Evolutionary conservation across 1,140 invertebrate genomes (phyloP), one percentile per base, ranked within the genome.

Genomic region (Heliconius hewitsoni): DNA sequence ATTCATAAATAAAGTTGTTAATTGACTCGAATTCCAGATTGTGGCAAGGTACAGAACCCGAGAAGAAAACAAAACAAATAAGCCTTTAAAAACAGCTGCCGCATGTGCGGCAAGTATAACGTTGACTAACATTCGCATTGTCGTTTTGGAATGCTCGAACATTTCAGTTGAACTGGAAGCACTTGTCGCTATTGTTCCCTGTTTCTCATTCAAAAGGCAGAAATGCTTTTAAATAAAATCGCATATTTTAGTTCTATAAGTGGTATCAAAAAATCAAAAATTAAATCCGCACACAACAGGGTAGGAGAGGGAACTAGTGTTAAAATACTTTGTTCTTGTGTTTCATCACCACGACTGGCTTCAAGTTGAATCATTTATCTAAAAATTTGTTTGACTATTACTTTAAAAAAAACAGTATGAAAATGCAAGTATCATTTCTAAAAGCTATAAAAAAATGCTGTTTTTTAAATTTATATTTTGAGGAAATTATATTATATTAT

Each of bases 61-160:
- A 78, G 77, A 77, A 73, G 52, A 72, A 77, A 78, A 82, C 79
- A 86, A 88, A 85, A 88, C 81, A 81, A 87, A 85, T 84, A 81
- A 84, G 82, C 79, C 77, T 83, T 87, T 86, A 79, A 84, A 84
- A 84, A 84, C 84, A 85, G 83, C 83, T 83, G 84, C 83, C 71
- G 84, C 81, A 81, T 85, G 81, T 85, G 84, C 82, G 76, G 75
- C 80, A 83, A 82, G 76, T 84, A 84, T 83, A 83, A 83, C 79
- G 83, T 85, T 80, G 78, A 82, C 83, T 83, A 81, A 84, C 83
- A 81, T 83, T 82, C 71, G 76, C 77, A 76, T 85, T 81, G 83
- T 87, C 83, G 81, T 84, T 82, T 84, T 84, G 82, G 82, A 85
- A 81, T 84, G 85, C 82, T 82, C 82, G 74, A 74, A 55, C 78